Evolutionary conservation across 2,888 invertebrate species (phyloP).

Genomic region (Cheilosia urbana): DNA sequence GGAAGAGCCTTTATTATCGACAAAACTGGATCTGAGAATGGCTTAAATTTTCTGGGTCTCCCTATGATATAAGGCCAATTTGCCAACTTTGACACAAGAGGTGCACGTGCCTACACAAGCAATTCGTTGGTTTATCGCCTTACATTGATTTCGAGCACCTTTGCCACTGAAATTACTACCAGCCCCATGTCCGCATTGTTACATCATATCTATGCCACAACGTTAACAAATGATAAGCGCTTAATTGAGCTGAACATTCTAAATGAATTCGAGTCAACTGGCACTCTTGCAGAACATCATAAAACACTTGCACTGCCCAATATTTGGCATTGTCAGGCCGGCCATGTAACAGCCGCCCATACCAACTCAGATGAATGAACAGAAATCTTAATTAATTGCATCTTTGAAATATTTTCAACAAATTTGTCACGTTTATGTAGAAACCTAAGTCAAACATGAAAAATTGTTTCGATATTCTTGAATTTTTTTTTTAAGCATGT

Average conservation of each 20-base stretch:
- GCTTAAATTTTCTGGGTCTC: no score
- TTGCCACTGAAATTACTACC: not conserved
- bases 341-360: slow-evolving; percentile 42
- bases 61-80: no score
- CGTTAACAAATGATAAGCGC: slow-evolving; percentile 31
- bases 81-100: no score
- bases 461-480: slow-evolving; percentile 34
- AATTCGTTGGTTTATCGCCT: no score
- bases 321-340: slow-evolving; percentile 64
- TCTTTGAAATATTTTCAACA: slow-evolving; percentile 59
- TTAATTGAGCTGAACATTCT: slow-evolving; percentile 31
- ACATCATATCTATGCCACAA: not conserved
- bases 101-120: no score
- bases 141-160: not conserved
- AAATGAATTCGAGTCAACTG: slow-evolving; percentile 18
- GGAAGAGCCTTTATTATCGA: no score
- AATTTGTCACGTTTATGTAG: slow-evolving; percentile 58
- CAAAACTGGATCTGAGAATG: no score
- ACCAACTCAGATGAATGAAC: not conserved
- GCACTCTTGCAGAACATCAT: slow-evolving; percentile 45
- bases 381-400: slow-evolving; percentile 60
- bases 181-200: not conserved
- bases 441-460: slow-evolving; percentile 37
- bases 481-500: slow-evolving; percentile 8
- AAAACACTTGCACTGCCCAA: slow-evolving; percentile 55